Base-by-base conservation (phyloP, 2,888 invertebrate species). In the Drosophila mercatorum region DNA sequence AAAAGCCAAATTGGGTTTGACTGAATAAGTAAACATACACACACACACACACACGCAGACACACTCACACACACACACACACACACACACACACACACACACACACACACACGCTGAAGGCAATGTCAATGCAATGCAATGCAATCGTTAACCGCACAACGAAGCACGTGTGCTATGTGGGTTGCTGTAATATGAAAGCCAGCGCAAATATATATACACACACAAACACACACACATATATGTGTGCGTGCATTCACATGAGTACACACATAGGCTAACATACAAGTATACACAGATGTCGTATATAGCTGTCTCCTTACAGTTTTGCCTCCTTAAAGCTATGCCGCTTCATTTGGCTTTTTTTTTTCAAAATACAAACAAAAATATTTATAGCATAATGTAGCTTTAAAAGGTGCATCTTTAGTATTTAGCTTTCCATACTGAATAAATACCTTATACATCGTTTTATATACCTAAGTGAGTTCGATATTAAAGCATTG, bases 1-100 rank as follows among this genome's bases (percentile, higher is more conserved):
- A 73, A 80, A 88, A 85, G 83, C 67, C 81, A 87, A 84, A 87
- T 83, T 74, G 72, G 74, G 71, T 83, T 78, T 76, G 74, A 72
- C 83, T 73, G 75, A 72, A 78, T 72, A 71, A 74, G 69, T 68
- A 70, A 68, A 67, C 34, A 59, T 51, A 49, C 26, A 26, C 31
- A 53, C 26, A 40, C 31, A 41, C 40, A 44, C 22, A 47, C 44
- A 46, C 40, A 49, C 12, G 14, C 1, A 52, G 10, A 10, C 44
- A 49, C 55, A n/a, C 17, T 14, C 5, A 40, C 14, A 63, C 47
- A 2, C 40, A 64, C 14, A 34, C 40, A 44, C 22, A 47, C 44
- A 46, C 40, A 49, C 12, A 22, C 1, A 52, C 12, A 10, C 44
- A 49, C 55, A n/a, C 17, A 17, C 5, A 40, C 14, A 63, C 47